Evolutionary conservation across 2,888 invertebrate genomes (phyloP), one percentile per base, ranked within the genome.

Genomic region (Schrankia costaestrigalis): DNA sequence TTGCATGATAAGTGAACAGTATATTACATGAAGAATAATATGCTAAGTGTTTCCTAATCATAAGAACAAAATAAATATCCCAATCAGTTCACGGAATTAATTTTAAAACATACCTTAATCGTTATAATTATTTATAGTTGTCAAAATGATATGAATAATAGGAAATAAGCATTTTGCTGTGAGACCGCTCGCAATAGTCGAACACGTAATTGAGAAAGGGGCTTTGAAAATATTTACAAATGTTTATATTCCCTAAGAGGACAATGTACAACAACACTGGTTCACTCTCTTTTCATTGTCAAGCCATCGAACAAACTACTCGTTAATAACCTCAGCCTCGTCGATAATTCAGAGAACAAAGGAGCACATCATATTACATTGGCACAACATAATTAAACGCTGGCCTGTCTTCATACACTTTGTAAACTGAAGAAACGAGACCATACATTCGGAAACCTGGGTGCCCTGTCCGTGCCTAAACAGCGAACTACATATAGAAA

Each of bases 21-120:
- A 2, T 27, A 17, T 31, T n/a, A n/a, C n/a, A n/a, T n/a, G n/a
- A n/a, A n/a, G n/a, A 42, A 35, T 28, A 26, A 23, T 38, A 34
- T 30, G 33, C 34, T 39, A 52, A 35, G 36, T 29, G 35, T 27
- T 28, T 35, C 30, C 18, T 32, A n/a, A n/a, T n/a, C n/a, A 41
- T 11, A 40, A 38, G 38, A 51, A 34, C 47, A 34, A 55, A 61
- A 57, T 46, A 56, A 57, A 53, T 47, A 55, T 54, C 35, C 33
- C 50, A 48, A 48, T 57, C 46, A 50, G 48, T 55, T 53, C 46
- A 35, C 37, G 46, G 51, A 51, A 30, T 47, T 39, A 34, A 48
- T 43, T 49, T 36, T 23, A 44, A 40, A 41, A 30, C 41, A 41
- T 30, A 55, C 39, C 44, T 35, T 49, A 46, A 40, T 25, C 8